Evolutionary conservation across 2,797 vertebrate genomes (phyloP).

Genomic region (Channa striata): DNA sequence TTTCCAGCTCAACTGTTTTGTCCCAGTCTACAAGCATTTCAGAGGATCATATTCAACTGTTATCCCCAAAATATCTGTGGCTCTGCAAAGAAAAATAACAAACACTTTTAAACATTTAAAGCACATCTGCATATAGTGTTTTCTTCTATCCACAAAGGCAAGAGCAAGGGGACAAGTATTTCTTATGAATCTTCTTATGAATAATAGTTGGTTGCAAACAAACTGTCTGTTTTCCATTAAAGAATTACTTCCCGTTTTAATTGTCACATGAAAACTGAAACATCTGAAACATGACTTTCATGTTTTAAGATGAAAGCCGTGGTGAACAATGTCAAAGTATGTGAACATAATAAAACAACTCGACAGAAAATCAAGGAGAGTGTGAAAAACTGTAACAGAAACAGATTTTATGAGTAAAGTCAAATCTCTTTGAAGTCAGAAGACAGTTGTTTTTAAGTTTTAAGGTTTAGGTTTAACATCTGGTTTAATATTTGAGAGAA

Average conservation of each 20-base stretch:
- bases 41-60: slow-evolving; percentile 7
- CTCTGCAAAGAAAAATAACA: too few relatives aligned
- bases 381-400: background rate
- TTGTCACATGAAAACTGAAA: background rate
- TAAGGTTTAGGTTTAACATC: slow-evolving; percentile 61
- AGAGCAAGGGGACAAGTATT: too few relatives aligned
- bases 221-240: background rate
- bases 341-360: background rate
- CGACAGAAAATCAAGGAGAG: background rate
- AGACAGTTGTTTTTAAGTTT: slow-evolving; percentile 13
- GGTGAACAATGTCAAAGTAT: background rate
- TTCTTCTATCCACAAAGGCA: too few relatives aligned
- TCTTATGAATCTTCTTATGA: too few relatives aligned
- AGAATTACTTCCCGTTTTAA: background rate
- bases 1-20: slow-evolving; percentile 5
- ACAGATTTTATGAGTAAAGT: background rate
- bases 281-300: background rate
- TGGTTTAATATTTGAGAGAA: slow-evolving; percentile 69
- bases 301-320: background rate
- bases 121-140: too few relatives aligned
- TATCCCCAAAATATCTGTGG: slow-evolving; percentile 2
- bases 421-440: background rate
- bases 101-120: too few relatives aligned
- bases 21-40: background rate
- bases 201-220: too few relatives aligned